Percentiles rank a stretch among this genome's conserved stretches.
Evolutionary conservation across 2,888 invertebrate genomes (phyloP).

Genomic region (Junonia oenone): DNA sequence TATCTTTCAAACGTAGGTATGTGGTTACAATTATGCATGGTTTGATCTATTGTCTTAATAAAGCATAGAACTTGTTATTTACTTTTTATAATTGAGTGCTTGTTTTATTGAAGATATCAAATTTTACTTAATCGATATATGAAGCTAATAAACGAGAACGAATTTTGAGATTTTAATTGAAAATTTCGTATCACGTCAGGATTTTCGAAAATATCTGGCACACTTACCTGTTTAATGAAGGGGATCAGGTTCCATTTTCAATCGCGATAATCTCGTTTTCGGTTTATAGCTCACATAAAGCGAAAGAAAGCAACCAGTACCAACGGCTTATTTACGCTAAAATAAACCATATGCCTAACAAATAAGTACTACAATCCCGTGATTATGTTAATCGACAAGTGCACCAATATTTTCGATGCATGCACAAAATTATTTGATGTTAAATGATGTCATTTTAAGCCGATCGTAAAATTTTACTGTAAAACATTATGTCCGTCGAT

Average conservation of each 20-base stretch:
- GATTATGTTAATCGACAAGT: background rate
- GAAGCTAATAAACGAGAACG: background rate
- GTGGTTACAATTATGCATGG: background rate
- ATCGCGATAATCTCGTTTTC: conserved; percentile 32
- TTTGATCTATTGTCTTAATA: background rate
- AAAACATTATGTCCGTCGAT: conserved; percentile 34
- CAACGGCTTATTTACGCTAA: conserved; percentile 10
- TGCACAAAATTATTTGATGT: conserved; percentile 35
- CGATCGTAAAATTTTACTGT: conserved; percentile 33
- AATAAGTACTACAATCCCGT: conserved; percentile 19
- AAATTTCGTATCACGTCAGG: conserved; percentile 19
- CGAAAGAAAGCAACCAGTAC: conserved; percentile 14
- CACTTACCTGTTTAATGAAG: conserved; percentile 31
- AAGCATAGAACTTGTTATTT: background rate
- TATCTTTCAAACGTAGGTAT: background rate
- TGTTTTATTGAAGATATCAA: background rate
- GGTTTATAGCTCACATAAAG: conserved; percentile 28
- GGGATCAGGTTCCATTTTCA: conserved; percentile 33
- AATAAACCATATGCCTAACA: conserved; percentile 3
- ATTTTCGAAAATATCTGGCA: conserved; percentile 26
- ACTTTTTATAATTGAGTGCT: background rate
- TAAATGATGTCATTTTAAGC: conserved; percentile 39
- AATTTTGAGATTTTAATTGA: conserved; percentile 20
- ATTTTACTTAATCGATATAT: background rate
- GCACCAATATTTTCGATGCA: conserved; percentile 10